phyloP scores from a whole-genome alignment of 2,888 invertebrate species.

The Clistopyga incitator region DNA sequence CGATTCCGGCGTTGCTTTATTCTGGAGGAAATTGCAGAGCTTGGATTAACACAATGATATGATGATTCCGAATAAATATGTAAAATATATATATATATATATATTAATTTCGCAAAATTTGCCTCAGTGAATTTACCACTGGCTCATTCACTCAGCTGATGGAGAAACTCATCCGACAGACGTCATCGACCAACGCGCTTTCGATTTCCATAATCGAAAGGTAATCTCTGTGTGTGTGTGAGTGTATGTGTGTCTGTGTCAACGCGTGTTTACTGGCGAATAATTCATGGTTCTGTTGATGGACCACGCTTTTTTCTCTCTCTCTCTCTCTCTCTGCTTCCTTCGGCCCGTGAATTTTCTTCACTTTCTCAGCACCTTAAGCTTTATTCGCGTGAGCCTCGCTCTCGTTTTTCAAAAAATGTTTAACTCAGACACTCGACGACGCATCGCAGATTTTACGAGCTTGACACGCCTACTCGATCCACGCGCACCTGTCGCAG shows the following conservation, averaged over 20 bases:
- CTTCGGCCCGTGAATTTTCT: not conserved
- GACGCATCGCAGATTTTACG: conserved; percentile 12
- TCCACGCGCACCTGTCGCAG: conserved; percentile 60
- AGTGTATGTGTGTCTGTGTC: not conserved
- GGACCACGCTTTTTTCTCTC: not conserved
- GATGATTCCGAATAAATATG: not conserved
- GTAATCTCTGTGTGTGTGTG: not conserved
- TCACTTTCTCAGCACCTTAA: not conserved
- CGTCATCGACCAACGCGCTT: conserved; percentile 52
- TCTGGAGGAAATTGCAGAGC: not conserved
- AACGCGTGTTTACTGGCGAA: not conserved
- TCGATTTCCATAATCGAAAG: conserved; percentile 51
- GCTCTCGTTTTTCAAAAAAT: not conserved
- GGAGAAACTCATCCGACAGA: conserved; percentile 51
- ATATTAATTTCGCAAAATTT: not conserved
- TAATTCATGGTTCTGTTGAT: conserved; percentile 6
- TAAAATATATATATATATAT: too few species aligned
- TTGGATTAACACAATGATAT: not conserved
- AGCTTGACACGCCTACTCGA: conserved; percentile 59
- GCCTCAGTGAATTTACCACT: not conserved
- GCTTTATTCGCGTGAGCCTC: not conserved
- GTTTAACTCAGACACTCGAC: not conserved
- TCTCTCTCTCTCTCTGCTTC: not conserved
- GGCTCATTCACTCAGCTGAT: conserved; percentile 57
- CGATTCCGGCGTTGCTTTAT: not conserved